phyloP scores from a whole-genome alignment of 2,113 vertebrate genomes.

The Aegotheles bennettii region DNA sequence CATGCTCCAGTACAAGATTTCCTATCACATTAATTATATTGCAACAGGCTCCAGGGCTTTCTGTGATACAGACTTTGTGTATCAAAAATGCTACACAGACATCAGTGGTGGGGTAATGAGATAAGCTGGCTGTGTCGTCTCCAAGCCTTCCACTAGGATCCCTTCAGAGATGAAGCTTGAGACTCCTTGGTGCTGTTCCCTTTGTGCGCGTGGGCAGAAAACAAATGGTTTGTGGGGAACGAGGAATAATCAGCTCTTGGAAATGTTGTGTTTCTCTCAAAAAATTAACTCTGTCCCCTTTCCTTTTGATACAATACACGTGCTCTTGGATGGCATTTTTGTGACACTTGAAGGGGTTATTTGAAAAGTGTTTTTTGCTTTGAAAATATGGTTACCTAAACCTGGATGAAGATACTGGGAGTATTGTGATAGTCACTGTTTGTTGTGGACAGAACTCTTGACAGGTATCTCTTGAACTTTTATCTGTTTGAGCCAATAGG shows the following conservation, averaged over 20 bases:
- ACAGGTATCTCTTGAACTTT: neutral
- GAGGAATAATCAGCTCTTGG: neutral
- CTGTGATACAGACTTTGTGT: neutral
- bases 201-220: neutral
- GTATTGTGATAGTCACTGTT: neutral
- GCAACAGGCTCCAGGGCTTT: slow-evolving; percentile 11
- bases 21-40: slow-evolving; percentile 44
- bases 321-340: neutral
- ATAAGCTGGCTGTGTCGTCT: neutral
- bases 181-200: neutral
- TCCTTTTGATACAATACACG: neutral
- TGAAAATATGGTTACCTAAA: neutral
- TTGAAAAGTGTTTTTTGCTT: neutral
- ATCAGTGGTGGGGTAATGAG: neutral
- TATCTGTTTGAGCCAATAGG: neutral
- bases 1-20: slow-evolving; percentile 38
- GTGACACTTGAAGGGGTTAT: neutral
- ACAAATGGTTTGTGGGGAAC: neutral
- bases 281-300: neutral
- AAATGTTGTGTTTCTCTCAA: neutral
- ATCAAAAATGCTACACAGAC: neutral
- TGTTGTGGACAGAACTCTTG: neutral
- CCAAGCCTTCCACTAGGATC: neutral
- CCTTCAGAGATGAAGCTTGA: neutral
- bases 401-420: neutral